These are phyloP conservation scores for Ameiurus melas DNA, from an alignment of 2,113 vertebrate species.

Conservation along the genomic window DNA sequence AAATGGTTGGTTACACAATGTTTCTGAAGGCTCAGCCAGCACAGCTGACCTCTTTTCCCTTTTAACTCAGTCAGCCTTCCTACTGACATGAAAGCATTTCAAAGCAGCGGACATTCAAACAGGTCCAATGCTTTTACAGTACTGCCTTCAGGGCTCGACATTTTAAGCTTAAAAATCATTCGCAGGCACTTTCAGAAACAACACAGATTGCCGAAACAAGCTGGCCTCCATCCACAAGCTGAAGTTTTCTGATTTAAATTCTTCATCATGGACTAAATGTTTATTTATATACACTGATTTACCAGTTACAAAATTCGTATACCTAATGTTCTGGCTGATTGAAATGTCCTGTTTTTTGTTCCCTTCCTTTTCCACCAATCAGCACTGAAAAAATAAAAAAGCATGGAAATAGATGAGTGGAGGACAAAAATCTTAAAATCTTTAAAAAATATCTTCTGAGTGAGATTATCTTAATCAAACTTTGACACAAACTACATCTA, in stretches of 20 bases:
- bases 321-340: neutral
- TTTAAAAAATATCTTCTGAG: neutral
- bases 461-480: neutral
- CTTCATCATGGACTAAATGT: neutral
- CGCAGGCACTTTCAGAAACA: neutral
- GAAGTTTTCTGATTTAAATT: neutral
- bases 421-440: neutral
- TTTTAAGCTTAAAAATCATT: conserved; percentile 56
- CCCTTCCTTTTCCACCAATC: neutral
- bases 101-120: conserved; percentile 68
- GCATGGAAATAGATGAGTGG: neutral
- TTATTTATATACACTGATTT: neutral
- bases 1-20: neutral
- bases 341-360: neutral
- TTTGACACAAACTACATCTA: neutral
- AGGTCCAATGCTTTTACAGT: conserved; percentile 61
- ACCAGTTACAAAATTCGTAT: neutral
- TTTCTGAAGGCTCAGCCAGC: conserved; percentile 1
- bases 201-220: neutral
- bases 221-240: neutral
- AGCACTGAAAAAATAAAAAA: neutral
- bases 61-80: conserved; percentile 61
- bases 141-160: conserved; percentile 58
- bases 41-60: conserved; percentile 36
- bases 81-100: conserved; percentile 59